Conservation (phyloP, 2,797 vertebrate genomes). For the Sebastes matsubarae region DNA sequence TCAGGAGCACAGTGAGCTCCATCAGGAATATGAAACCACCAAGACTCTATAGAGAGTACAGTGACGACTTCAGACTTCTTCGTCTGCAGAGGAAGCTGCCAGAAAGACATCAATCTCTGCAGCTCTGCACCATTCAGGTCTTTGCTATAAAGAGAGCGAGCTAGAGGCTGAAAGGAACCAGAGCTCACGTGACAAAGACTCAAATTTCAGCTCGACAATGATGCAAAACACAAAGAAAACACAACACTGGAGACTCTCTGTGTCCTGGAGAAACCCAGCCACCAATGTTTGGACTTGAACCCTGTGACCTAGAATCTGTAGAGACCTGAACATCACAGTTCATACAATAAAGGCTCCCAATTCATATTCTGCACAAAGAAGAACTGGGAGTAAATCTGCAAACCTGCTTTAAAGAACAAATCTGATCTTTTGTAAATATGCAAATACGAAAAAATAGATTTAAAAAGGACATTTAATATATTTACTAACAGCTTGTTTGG, state of each 20-base stretch:
- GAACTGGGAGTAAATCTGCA: background rate
- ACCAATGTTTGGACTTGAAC: background rate
- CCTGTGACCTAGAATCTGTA: background rate
- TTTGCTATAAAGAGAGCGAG: background rate
- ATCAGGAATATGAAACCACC: conserved; percentile 5
- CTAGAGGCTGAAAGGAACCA: background rate
- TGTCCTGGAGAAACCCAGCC: background rate
- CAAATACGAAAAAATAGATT: background rate
- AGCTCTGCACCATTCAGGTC: background rate
- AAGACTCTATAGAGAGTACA: background rate
- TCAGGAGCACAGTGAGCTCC: background rate
- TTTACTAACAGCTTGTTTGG: background rate
- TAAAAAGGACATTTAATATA: background rate
- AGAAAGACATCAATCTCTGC: background rate
- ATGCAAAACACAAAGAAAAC: background rate
- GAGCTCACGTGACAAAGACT: background rate
- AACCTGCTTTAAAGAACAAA: background rate
- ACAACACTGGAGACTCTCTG: background rate
- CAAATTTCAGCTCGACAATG: background rate
- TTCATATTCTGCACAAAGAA: background rate
- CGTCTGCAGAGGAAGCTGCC: background rate
- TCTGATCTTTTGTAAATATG: background rate
- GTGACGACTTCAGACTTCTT: background rate
- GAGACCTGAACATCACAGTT: background rate
- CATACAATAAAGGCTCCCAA: background rate